Evolutionary conservation across 2,113 vertebrate genomes (phyloP).

Genomic region (Neolamprologus cancellatus): DNA sequence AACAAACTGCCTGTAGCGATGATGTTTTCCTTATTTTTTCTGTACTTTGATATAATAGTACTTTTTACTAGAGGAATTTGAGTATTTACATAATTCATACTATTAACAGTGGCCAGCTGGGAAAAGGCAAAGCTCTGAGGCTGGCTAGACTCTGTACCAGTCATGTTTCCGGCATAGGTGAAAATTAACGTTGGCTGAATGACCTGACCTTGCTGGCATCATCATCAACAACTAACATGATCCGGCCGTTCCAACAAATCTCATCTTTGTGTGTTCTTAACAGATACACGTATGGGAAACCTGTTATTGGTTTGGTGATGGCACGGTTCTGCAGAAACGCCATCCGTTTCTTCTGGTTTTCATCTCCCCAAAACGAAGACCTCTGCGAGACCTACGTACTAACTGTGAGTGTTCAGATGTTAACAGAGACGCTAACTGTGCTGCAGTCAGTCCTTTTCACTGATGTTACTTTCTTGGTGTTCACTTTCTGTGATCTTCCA

Average conservation of each 20-base stretch:
- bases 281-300: slow-evolving; percentile 74
- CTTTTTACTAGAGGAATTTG: neutral
- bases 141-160: neutral
- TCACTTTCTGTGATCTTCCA: neutral
- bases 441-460: neutral
- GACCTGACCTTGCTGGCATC: neutral
- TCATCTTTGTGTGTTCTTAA: neutral
- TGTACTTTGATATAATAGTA: neutral
- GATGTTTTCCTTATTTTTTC: neutral
- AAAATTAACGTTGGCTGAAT: neutral
- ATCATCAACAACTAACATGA: neutral
- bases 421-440: neutral
- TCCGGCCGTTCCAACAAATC: neutral
- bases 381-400: slow-evolving; percentile 44
- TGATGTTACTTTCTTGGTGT: neutral
- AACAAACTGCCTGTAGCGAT: neutral
- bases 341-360: neutral
- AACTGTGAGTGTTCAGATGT: slow-evolving; percentile 32
- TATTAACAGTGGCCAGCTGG: neutral
- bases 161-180: neutral
- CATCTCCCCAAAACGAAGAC: accelerated
- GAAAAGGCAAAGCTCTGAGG: neutral
- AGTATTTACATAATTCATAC: neutral
- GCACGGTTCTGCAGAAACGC: slow-evolving; percentile 24
- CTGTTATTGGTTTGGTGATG: slow-evolving; percentile 60